Evolutionary conservation across 2,113 vertebrate species (phyloP).

Genomic region (Sialia sialis): DNA sequence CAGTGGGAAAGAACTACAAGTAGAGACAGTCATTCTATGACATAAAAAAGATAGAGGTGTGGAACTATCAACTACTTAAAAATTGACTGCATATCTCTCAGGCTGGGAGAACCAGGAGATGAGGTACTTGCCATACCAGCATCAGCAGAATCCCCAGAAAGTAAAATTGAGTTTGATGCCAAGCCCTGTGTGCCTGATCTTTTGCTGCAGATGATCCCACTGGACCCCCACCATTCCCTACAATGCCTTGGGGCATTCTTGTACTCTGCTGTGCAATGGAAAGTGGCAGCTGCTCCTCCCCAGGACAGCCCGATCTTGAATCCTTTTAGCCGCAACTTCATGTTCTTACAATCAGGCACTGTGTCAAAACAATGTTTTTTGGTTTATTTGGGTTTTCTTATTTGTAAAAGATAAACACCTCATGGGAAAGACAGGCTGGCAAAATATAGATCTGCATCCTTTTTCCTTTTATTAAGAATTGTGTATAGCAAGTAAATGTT

Average conservation of each 20-base stretch:
- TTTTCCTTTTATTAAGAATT: conserved; percentile 8
- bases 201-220: neutral
- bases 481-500: neutral
- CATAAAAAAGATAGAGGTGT: neutral
- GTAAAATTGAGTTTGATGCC: neutral
- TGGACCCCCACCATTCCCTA: neutral
- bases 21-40: neutral
- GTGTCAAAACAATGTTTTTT: neutral
- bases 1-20: neutral
- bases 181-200: neutral
- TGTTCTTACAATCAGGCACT: neutral
- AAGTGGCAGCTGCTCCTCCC: neutral
- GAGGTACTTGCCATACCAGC: neutral
- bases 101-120: neutral
- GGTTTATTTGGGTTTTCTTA: neutral
- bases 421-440: neutral
- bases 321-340: neutral
- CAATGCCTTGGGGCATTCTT: neutral
- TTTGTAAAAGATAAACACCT: neutral
- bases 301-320: neutral
- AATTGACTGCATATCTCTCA: neutral
- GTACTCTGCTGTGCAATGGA: neutral
- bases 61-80: neutral
- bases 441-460: neutral
- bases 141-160: neutral